Percentiles rank a stretch among this genome's conserved stretches.
phyloP scores from a whole-genome alignment of 2,888 invertebrate genomes.

The Eupithecia vulgata region DNA sequence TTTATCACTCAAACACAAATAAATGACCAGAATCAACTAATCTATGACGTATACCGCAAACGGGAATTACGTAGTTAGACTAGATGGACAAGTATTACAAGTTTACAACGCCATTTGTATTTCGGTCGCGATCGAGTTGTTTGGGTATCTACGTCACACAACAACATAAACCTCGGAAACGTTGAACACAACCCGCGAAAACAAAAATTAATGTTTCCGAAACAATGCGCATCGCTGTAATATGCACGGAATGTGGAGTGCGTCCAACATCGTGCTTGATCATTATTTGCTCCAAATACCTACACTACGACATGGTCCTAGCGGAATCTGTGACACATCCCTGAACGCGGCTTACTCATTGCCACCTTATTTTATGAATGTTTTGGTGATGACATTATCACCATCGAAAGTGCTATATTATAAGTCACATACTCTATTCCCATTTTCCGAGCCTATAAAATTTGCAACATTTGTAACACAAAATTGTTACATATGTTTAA shows the following conservation, averaged over 20 bases:
- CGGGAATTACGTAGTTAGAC: constrained; percentile 15
- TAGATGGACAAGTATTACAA: constrained; percentile 23
- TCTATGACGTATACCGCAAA: constrained; percentile 1
- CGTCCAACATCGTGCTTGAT: constrained; percentile 49
- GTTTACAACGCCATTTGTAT: constrained; percentile 28
- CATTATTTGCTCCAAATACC: constrained; percentile 35
- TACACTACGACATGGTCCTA: constrained; percentile 37
- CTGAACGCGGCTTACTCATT: constrained; percentile 40
- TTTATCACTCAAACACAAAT: background rate
- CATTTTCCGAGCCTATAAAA: background rate
- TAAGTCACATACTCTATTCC: constrained; percentile 7
- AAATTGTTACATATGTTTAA: background rate
- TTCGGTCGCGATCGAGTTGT: constrained; percentile 27
- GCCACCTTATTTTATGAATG: constrained; percentile 12
- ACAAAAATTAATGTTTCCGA: constrained; percentile 33
- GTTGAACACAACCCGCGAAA: constrained; percentile 17
- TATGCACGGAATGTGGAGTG: constrained; percentile 48
- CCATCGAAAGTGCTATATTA: background rate
- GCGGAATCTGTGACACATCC: constrained; percentile 45
- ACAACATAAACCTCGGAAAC: constrained; percentile 21
- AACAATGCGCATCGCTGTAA: constrained; percentile 35
- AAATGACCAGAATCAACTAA: background rate
- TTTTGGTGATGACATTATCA: background rate
- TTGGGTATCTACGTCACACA: constrained; percentile 26
- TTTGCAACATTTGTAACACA: background rate